phyloP scores from a whole-genome alignment of 2,888 invertebrate species.

The Pseudococcus longispinus region DNA sequence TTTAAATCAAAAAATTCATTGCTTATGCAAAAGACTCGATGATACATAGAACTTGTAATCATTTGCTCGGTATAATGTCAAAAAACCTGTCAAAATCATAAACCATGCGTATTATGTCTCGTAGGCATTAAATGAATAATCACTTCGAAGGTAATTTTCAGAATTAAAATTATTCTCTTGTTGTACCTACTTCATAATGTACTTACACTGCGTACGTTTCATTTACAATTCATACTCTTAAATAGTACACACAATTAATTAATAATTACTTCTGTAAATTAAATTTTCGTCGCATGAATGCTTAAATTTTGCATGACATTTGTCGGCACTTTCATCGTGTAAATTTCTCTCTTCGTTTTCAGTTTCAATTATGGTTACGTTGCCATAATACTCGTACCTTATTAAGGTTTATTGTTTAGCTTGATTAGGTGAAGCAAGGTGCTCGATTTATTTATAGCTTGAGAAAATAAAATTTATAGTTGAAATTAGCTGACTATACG shows the following conservation, averaged over 20 bases:
- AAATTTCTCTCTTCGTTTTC: neutral
- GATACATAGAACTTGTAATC: neutral
- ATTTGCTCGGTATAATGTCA: neutral
- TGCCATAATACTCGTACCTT: neutral
- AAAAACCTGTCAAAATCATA: neutral
- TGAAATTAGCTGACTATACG: neutral
- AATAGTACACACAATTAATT: slow-evolving; percentile 18
- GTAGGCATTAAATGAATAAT: neutral
- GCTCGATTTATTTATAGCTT: neutral
- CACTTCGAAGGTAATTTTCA: neutral
- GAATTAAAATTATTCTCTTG: neutral
- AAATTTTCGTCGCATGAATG: slow-evolving; percentile 36
- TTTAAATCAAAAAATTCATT: neutral
- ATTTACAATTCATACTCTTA: neutral
- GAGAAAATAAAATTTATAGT: neutral
- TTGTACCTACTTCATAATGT: neutral
- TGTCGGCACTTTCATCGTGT: neutral
- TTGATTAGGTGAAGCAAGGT: neutral
- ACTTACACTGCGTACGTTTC: neutral
- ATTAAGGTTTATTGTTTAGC: slow-evolving; percentile 20
- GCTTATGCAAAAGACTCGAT: neutral
- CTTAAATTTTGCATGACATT: slow-evolving; percentile 37
- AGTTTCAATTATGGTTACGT: neutral
- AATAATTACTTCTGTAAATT: slow-evolving; percentile 24
- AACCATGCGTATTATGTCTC: neutral